Base-by-base conservation (phyloP, 1,140 invertebrate species). In the Rhyzopertha dominica region DNA sequence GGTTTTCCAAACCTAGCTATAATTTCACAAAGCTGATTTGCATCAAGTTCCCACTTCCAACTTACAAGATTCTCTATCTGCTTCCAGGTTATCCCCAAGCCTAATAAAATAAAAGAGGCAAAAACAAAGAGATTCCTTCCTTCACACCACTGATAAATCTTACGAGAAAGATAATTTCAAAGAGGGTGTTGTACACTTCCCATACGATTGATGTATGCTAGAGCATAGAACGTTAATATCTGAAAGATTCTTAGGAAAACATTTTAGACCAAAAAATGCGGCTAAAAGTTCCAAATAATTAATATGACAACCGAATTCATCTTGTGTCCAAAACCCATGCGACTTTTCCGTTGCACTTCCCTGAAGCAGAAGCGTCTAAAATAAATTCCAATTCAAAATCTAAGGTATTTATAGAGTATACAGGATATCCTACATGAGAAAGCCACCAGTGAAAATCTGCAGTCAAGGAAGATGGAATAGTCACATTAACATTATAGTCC, bases 71-170 rank as follows among this genome's bases (percentile, higher is more conserved):
- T 49, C 29, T 36, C 41, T 45, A 28, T 58, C 64, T 10, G 60
- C 52, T 25, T 40, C 36, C 5, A n/a, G 28, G 29, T 62, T 56
- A n/a, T 53, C 39, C 23, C 22, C 18, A 49, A 25, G 56, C 35
- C 5, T 54, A 31, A 44, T 60, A n/a, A n/a, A n/a, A n/a, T n/a
- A 28, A 47, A 62, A 31, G 29, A 53, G 35, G 43, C 47, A 37
- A 51, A 54, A 24, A 63, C 37, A 30, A 26, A 51, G 18, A 60
- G 19, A 16, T 57, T 42, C 43, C 57, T 16, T 47, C 22, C 18
- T 47, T 63, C 59, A 46, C 59, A 63, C 51, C 54, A 61, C 18
- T 53, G 23, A 54, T 53, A 60, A 26, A 65, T 44, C 25, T 52
- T 8, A 28, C 35, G 42, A n/a, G 54, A 2, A 7, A 62, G 3